A percentile compares a stretch with the other conserved stretches of the same genome.
phyloP scores from a whole-genome alignment of 2,888 invertebrate genomes.

The Lasioglossum malachurum region DNA sequence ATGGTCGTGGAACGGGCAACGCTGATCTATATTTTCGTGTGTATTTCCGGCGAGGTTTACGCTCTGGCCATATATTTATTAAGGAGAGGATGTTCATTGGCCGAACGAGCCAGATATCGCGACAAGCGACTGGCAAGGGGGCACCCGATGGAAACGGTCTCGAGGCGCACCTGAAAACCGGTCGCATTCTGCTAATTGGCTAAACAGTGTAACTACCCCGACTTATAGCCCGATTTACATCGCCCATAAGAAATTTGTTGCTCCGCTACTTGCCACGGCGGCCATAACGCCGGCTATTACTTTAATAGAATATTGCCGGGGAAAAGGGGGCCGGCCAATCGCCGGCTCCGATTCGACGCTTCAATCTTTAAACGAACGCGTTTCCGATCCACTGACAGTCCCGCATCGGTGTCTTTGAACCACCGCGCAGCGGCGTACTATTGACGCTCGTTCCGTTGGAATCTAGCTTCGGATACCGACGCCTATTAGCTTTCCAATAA shows the following conservation, averaged over 20 bases:
- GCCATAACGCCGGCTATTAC: slow-evolving; percentile 61
- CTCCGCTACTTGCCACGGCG: slow-evolving; percentile 55
- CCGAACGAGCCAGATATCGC: slow-evolving; percentile 33
- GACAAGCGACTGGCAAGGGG: slow-evolving; percentile 32
- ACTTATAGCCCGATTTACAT: slow-evolving; percentile 78
- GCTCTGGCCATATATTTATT: slow-evolving; percentile 46
- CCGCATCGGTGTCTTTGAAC: slow-evolving; percentile 68
- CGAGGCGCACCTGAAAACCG: slow-evolving; percentile 65
- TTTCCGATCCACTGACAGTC: slow-evolving; percentile 65
- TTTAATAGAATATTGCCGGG: slow-evolving; percentile 68
- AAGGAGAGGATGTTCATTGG: slow-evolving; percentile 41
- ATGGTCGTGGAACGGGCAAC: no score
- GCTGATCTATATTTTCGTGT: slow-evolving; percentile 41
- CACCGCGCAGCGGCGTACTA: not conserved
- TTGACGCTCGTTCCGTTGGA: slow-evolving; percentile 29
- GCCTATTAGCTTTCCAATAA: slow-evolving; percentile 45
- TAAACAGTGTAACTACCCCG: slow-evolving; percentile 76
- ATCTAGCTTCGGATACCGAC: slow-evolving; percentile 20
- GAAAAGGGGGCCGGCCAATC: slow-evolving; percentile 31
- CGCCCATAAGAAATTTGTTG: slow-evolving; percentile 77
- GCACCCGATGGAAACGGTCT: slow-evolving; percentile 43
- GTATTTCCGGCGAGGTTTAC: slow-evolving; percentile 34
- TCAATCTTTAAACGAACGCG: slow-evolving; percentile 67
- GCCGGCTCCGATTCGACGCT: slow-evolving; percentile 52
- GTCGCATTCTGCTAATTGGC: slow-evolving; percentile 77